A percentile compares a stretch with the other conserved stretches of the same genome.
phyloP scores from a whole-genome alignment of 1,140 invertebrate genomes.

The Zaprionus taronus region DNA sequence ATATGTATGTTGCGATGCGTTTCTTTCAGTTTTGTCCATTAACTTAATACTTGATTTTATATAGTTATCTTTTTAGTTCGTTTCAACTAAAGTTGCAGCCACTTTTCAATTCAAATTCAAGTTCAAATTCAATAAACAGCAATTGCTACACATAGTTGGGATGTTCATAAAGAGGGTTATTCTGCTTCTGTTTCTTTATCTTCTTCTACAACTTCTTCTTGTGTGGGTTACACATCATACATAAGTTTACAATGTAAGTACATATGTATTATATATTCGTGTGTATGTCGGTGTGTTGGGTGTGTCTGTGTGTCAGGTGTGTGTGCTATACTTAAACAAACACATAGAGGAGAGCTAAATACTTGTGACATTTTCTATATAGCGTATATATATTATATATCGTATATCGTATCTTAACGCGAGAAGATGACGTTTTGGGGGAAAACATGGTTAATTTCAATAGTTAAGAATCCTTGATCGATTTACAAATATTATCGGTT shows the following conservation, averaged over 20 bases:
- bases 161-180: constrained; percentile 18
- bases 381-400: constrained; percentile 9
- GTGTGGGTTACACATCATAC: constrained; percentile 7
- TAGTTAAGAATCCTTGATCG: constrained; percentile 22
- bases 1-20: constrained; percentile 22
- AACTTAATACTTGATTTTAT: constrained; percentile 22
- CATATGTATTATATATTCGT: constrained; percentile 24
- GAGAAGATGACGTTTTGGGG: constrained; percentile 39
- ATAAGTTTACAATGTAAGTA: constrained; percentile 16
- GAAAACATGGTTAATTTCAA: constrained; percentile 35
- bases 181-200: background rate
- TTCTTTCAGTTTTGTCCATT: background rate
- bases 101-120: constrained; percentile 7
- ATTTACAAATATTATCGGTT: constrained; percentile 23
- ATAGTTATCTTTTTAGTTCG: constrained; percentile 1
- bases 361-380: constrained; percentile 35
- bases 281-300: constrained; percentile 4
- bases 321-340: constrained; percentile 44
- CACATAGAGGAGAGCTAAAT: constrained; percentile 48
- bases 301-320: constrained; percentile 13
- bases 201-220: constrained; percentile 1
- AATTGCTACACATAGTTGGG: constrained; percentile 40
- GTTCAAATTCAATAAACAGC: constrained; percentile 46
- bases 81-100: constrained; percentile 4
- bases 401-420: constrained; percentile 34